A percentile compares a stretch with the other conserved stretches of the same genome.
These are phyloP conservation scores for Ostrea denselamellosa DNA, from an alignment of 1,140 invertebrate species.

Conservation along the genomic window DNA sequence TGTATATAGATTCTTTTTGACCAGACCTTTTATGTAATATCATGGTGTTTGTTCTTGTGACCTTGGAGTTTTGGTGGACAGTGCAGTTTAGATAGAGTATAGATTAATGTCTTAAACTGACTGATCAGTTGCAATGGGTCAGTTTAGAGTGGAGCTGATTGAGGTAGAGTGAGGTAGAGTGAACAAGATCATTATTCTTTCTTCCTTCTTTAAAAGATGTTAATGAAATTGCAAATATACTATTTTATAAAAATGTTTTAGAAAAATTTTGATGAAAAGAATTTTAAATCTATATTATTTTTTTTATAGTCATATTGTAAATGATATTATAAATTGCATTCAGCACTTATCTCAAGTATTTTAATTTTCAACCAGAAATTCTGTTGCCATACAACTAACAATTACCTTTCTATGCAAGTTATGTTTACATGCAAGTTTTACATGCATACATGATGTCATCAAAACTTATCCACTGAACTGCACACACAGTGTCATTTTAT, in stretches of 20 bases:
- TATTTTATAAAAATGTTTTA: too few species aligned
- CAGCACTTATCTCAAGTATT: too few species aligned
- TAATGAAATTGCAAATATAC: too few species aligned
- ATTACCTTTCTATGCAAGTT: not conserved
- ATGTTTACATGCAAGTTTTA: slow-evolving; percentile 33
- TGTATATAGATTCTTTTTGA: too few species aligned
- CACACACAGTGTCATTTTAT: slow-evolving; percentile 26
- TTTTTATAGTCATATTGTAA: too few species aligned
- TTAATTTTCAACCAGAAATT: too few species aligned
- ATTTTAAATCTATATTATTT: too few species aligned
- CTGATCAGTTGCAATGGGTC: not conserved
- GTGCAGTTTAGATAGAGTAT: slow-evolving; percentile 9
- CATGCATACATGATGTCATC: slow-evolving; percentile 29
- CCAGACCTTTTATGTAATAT: too few species aligned
- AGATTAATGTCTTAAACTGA: not conserved
- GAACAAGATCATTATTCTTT: not conserved
- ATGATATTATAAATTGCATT: not conserved
- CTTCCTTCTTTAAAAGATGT: too few species aligned
- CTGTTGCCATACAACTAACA: slow-evolving; percentile 16
- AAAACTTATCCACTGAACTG: slow-evolving; percentile 11
- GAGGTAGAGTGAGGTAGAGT: not conserved
- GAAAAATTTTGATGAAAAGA: too few species aligned
- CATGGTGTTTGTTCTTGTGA: not conserved
- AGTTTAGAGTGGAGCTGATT: not conserved
- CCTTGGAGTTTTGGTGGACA: not conserved